phyloP scores from a whole-genome alignment of 2,888 invertebrate genomes.

The Cotesia congregata region DNA sequence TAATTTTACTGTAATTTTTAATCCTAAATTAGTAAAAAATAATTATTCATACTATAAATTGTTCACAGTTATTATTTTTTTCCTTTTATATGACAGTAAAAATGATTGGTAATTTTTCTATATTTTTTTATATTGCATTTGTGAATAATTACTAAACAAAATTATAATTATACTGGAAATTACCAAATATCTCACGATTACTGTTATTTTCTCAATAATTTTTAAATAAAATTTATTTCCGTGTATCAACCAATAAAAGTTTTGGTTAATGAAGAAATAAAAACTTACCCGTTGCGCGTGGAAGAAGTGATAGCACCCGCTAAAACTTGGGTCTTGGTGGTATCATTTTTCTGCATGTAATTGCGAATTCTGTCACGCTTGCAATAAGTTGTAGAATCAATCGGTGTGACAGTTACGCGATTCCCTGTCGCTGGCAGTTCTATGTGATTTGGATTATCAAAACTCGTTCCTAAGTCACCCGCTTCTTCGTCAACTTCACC shows the following conservation, averaged over 20 bases:
- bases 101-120: too few relatives aligned
- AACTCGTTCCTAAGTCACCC: conserved; percentile 76
- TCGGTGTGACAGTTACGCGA: conserved; percentile 66
- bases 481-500: conserved; percentile 69
- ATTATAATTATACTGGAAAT: too few relatives aligned
- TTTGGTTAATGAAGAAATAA: background rate
- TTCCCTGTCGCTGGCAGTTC: conserved; percentile 74
- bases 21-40: too few relatives aligned
- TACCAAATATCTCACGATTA: too few relatives aligned
- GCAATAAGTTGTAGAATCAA: conserved; percentile 81
- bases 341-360: conserved; percentile 45
- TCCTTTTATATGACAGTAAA: too few relatives aligned
- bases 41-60: too few relatives aligned
- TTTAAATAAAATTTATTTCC: too few relatives aligned
- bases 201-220: too few relatives aligned
- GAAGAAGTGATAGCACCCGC: conserved; percentile 37
- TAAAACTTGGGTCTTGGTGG: conserved; percentile 44
- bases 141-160: too few relatives aligned
- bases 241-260: background rate
- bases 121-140: too few relatives aligned
- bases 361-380: conserved; percentile 73
- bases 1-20: too few relatives aligned
- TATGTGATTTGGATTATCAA: conserved; percentile 82
- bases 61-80: too few relatives aligned
- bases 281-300: conserved; percentile 64